Base-by-base conservation (phyloP, 2,797 vertebrate genomes). In the Anas georgica region DNA sequence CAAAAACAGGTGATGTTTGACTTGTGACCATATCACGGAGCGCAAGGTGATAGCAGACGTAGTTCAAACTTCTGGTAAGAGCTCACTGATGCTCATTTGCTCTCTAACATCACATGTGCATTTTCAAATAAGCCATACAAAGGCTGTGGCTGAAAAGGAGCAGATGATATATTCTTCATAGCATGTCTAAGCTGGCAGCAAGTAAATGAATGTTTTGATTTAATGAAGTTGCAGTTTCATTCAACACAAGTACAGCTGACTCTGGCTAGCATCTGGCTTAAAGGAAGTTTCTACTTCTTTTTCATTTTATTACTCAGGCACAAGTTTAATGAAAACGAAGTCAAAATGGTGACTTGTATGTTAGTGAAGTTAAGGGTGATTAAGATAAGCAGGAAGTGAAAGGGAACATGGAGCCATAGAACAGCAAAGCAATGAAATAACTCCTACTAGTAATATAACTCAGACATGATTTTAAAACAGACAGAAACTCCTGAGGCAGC, bases 401-500 rank as follows among this genome's bases (percentile, higher is more conserved):
- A 59, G 48, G 33, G 76, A 86, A 88, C 59, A 43, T 1, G 20
- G 10, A 76, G 25, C 28, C 35, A 37, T 5, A 48, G 52, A 90
- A 63, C 20, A 83, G 52, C 35, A 69, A 63, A 86, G 28, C 31
- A 46, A 64, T 45, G 33, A 84, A 74, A 26, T 41, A 90, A 77
- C n/a, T 92, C 56, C 67, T 69, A 35, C n/a, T 1, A 79, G 39
- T 56, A 95, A 50, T 39, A n/a, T 54, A 91, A 86, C 85, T 90
- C 73, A 91, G 80, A 67, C 59, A 67, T 14, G 69, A 79, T 88
- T 93, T 94, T 77, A 68, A 74, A 93, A 67, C 48, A 92, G 76
- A 88, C 43, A 84, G 88, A 91, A 95, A 64, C 39, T 91, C 87
- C 86, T 58, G 80, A 96, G 80, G 93, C 29, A 14, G 77, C 89